Base-by-base conservation (phyloP, 2,797 vertebrate species). In the Smutsia gigantea region DNA sequence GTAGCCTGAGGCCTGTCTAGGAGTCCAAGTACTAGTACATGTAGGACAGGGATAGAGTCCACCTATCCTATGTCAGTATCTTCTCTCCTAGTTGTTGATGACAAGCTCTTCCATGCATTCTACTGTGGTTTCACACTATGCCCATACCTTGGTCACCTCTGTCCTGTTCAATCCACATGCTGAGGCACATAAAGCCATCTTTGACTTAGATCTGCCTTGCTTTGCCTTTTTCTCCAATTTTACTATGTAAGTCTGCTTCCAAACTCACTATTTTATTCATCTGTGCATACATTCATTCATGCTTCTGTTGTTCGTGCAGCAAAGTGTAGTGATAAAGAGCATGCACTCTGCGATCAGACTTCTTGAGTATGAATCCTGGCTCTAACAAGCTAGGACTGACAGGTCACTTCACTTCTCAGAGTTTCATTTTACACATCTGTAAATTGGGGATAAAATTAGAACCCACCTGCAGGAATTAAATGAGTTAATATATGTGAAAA, bases 201-300 rank as follows among this genome's bases (percentile, higher is more conserved):
- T 99, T 71, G 99, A 99, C 94, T 98, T 99, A 97, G 98, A 99
- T 97, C 98, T 99, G 90, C 99, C 99, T 39, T 98, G 97, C 18
- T 97, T 99, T 0, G 99, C 99, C 2, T 99, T 99, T 98, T 99
- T 99, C 97, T 99, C 99, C 97, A 99, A 99, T 98, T 99, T 99
- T 96, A 99, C 99, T 96, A 99, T 99, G 99, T 99, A 95, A 99
- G 99, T 98, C 42, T 82, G 37, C 53, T 90, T 94, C 39, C n/a
- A 63, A 91, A 89, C 18, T 87, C 66, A 94, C 27, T 25, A 19
- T 10, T 75, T 94, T 39, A 85, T 77, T 92, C 69, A 77, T 90
- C 57, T 12, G 0, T 66, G 46, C 9, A 15, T n/a, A 74, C 23
- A 53, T 63, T 61, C 7, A 0, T 64, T 71, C 34, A 29, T 75